A percentile compares a stretch with the other conserved stretches of the same genome.
Evolutionary conservation across 2,797 vertebrate species (phyloP).

Genomic region (Coranthus polyacanthus): DNA sequence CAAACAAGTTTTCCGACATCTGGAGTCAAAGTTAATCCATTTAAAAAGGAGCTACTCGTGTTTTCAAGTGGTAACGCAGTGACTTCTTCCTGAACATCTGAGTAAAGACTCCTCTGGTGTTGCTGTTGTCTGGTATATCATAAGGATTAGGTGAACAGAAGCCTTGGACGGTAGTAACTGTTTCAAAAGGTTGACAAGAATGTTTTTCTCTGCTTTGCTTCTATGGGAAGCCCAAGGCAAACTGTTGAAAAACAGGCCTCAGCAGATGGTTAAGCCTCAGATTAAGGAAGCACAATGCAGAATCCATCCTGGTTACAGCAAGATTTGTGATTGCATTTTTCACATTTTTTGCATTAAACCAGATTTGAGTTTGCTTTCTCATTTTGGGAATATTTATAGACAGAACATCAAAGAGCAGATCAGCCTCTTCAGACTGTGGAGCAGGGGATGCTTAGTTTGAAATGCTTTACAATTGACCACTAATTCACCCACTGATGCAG

Average conservation of each 20-base stretch:
- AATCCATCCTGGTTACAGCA: conserved; percentile 11
- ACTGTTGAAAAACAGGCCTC: conserved; percentile 33
- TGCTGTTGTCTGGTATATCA: conserved; percentile 20
- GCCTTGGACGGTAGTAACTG: conserved; percentile 8
- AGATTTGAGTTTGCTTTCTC: conserved; percentile 1
- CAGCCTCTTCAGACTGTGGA: too few relatives aligned
- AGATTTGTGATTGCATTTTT: conserved; percentile 36
- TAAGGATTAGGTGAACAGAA: conserved; percentile 11
- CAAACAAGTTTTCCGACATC: too few relatives aligned
- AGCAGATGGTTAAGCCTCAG: conserved; percentile 32
- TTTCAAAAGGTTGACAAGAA: conserved; percentile 24
- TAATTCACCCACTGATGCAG: too few relatives aligned
- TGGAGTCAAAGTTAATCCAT: background rate
- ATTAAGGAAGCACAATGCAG: conserved; percentile 31
- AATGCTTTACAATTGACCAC: too few relatives aligned
- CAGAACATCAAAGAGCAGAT: conserved; percentile 18
- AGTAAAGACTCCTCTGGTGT: conserved; percentile 2
- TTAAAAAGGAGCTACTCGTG: background rate
- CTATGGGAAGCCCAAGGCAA: conserved; percentile 15
- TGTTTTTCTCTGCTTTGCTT: conserved; percentile 21
- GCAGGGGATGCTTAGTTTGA: too few relatives aligned
- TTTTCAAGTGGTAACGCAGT: conserved; percentile 1
- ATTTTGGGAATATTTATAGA: conserved; percentile 12
- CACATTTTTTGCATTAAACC: conserved; percentile 22
- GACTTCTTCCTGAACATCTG: background rate